A percentile compares a stretch with the other conserved stretches of the same genome.
Conservation (phyloP, 2,888 invertebrate genomes). For the Adelognathus sp. region DNA sequence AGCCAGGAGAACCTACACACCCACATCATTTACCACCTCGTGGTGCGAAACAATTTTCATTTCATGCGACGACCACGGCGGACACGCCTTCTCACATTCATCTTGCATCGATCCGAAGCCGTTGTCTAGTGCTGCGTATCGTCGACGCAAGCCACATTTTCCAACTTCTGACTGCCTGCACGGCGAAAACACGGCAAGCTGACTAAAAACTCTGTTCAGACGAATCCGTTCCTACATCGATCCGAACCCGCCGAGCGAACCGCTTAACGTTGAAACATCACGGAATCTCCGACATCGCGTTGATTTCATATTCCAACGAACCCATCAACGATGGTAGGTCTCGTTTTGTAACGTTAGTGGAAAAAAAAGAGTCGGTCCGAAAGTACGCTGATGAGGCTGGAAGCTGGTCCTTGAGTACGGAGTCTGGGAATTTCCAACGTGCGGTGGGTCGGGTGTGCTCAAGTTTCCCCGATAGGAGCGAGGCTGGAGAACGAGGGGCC, state of each 20-base stretch:
- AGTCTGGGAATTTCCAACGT: not conserved
- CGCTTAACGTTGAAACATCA: not conserved
- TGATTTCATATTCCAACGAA: not conserved
- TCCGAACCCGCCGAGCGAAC: no score
- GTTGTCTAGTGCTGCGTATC: not conserved
- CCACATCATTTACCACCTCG: not conserved
- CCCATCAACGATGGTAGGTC: not conserved
- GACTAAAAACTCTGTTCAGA: no score
- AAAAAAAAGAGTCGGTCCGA: not conserved
- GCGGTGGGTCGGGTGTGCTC: conserved; percentile 4
- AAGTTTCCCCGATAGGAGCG: conserved; percentile 27
- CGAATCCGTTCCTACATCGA: no score
- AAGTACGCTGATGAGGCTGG: conserved; percentile 1
- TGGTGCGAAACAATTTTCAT: conserved; percentile 64
- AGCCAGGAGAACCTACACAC: conserved; percentile 44
- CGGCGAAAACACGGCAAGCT: no score
- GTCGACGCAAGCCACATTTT: no score
- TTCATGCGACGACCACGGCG: conserved; percentile 64
- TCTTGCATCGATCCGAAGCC: conserved; percentile 17
- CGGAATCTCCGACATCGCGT: not conserved
- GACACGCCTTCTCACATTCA: conserved; percentile 22
- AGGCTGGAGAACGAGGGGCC: conserved; percentile 38
- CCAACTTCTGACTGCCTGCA: no score
- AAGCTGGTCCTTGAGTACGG: no score
- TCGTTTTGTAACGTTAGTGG: not conserved